phyloP scores from a whole-genome alignment of 2,113 vertebrate species.

The Leucopsar rothschildi region DNA sequence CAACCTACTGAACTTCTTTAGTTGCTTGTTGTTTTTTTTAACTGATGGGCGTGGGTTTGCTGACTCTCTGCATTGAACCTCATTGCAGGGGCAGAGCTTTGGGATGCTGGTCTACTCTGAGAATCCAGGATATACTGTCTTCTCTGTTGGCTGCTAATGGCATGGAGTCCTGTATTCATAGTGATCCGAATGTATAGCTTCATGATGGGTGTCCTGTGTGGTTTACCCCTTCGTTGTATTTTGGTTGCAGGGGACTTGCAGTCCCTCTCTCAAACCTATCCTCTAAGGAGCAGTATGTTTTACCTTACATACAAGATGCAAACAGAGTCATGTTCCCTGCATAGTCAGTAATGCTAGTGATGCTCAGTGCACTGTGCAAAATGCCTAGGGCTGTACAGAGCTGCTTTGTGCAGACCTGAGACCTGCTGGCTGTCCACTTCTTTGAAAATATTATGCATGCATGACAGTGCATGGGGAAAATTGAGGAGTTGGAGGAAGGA shows the following conservation, averaged over 20 bases:
- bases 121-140: background rate
- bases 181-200: background rate
- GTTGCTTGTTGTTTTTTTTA: background rate
- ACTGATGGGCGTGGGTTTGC: background rate
- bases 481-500: background rate
- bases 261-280: background rate
- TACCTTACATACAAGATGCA: background rate
- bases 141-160: background rate
- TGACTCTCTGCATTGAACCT: background rate
- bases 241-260: background rate
- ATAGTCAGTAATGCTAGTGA: background rate
- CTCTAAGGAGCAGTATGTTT: conserved; percentile 36
- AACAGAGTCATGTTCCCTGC: background rate
- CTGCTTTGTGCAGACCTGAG: conserved; percentile 10
- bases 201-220: background rate
- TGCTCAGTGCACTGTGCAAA: background rate
- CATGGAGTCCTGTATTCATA: background rate
- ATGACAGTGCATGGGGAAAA: background rate
- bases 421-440: background rate
- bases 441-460: background rate
- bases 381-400: background rate
- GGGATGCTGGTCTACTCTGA: background rate
- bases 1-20: background rate
- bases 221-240: conserved; percentile 4
- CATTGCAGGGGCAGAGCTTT: background rate